Evolutionary conservation across 2,797 vertebrate genomes (phyloP).

Genomic region (Lacerta agilis): DNA sequence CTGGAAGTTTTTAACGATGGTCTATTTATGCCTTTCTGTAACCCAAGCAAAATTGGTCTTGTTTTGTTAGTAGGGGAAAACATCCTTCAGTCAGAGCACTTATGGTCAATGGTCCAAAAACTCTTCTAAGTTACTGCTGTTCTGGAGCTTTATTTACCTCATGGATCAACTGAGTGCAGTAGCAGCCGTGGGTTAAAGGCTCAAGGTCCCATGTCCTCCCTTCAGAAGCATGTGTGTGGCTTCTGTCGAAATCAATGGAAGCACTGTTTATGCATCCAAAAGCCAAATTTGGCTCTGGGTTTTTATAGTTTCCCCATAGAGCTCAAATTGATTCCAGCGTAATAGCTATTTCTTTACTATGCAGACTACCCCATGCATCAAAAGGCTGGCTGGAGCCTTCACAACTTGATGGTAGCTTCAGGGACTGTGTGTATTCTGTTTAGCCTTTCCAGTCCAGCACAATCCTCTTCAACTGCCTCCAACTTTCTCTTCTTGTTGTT

Average conservation of each 20-base stretch:
- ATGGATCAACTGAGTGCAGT: constrained; percentile 30
- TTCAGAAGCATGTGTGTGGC: constrained; percentile 66
- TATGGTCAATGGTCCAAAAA: constrained; percentile 55
- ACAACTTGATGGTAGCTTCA: constrained; percentile 63
- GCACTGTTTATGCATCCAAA: constrained; percentile 43
- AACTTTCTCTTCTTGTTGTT: constrained; percentile 19
- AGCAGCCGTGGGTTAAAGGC: constrained; percentile 46
- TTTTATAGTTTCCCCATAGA: constrained; percentile 62
- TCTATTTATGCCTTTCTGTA: constrained; percentile 60
- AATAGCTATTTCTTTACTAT: constrained; percentile 47
- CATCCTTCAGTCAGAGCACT: constrained; percentile 52
- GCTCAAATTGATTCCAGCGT: constrained; percentile 61
- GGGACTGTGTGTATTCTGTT: constrained; percentile 62
- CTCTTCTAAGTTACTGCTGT: constrained; percentile 44
- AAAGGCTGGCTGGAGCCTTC: constrained; percentile 61
- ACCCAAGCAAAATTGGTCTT: constrained; percentile 40
- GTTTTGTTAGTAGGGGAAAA: constrained; percentile 43
- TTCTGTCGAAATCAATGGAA: constrained; percentile 48
- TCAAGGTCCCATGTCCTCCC: constrained; percentile 39
- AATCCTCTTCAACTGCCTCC: constrained; percentile 63
- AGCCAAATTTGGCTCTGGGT: constrained; percentile 47
- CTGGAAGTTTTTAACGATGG: constrained; percentile 51
- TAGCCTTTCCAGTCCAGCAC: constrained; percentile 50
- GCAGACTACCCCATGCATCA: constrained; percentile 54
- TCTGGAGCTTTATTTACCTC: constrained; percentile 17